phyloP scores from a whole-genome alignment of 2,888 invertebrate species.

The Spisula solida region DNA sequence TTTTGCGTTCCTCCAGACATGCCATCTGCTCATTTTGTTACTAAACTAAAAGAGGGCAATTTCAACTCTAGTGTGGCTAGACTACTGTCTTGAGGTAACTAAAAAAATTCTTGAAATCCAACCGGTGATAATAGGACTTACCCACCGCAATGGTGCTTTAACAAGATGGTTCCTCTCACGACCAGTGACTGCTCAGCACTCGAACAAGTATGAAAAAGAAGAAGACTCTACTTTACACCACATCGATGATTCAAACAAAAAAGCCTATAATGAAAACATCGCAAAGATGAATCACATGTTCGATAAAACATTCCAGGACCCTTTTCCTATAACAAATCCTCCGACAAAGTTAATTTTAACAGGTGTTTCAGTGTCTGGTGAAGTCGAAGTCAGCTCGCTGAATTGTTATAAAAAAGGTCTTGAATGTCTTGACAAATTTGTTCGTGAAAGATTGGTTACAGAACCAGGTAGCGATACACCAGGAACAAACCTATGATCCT shows the following conservation, averaged over 20 bases:
- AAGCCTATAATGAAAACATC: background rate
- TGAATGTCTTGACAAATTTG: constrained; percentile 11
- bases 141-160: constrained; percentile 39
- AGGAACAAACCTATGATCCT: constrained; percentile 25
- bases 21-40: constrained; percentile 24
- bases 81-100: constrained; percentile 41
- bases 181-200: constrained; percentile 37
- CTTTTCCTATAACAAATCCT: background rate
- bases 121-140: constrained; percentile 50
- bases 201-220: background rate
- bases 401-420: constrained; percentile 9
- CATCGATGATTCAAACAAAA: background rate
- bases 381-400: background rate
- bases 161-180: constrained; percentile 51
- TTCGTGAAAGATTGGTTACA: background rate
- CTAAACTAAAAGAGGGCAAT: constrained; percentile 32
- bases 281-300: constrained; percentile 23
- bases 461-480: background rate
- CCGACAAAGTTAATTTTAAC: constrained; percentile 9
- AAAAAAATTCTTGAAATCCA: constrained; percentile 43
- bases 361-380: constrained; percentile 12
- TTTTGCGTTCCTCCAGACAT: background rate
- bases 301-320: constrained; percentile 28
- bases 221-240: background rate
- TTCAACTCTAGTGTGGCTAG: constrained; percentile 52